These are phyloP conservation scores for Dexiosoma caninum DNA, from an alignment of 2,888 invertebrate genomes.

Conservation along the genomic window DNA sequence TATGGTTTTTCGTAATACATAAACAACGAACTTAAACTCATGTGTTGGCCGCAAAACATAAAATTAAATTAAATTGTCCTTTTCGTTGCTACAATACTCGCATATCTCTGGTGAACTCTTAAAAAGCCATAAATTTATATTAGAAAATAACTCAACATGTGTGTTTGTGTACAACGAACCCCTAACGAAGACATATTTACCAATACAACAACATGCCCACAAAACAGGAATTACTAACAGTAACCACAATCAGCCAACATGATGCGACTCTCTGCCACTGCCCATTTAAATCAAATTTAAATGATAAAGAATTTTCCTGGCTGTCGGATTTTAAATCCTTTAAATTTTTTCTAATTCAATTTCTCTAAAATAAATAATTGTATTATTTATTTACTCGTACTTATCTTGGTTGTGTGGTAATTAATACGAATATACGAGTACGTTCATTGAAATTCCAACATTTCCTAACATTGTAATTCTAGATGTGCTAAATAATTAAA, in stretches of 20 bases:
- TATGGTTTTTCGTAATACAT: constrained; percentile 64
- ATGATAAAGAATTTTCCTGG: background rate
- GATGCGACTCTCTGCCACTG: background rate
- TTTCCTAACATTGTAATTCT: constrained; percentile 32
- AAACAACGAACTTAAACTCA: constrained; percentile 30
- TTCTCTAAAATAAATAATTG: constrained; percentile 32
- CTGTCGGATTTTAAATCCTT: constrained; percentile 34
- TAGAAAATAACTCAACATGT: constrained; percentile 54
- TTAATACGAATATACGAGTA: too few species aligned
- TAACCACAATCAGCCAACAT: background rate
- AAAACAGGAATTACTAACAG: background rate
- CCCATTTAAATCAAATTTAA: constrained; percentile 43
- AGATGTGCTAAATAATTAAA: constrained; percentile 50
- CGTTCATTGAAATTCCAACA: constrained; percentile 27
- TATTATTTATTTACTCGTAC: constrained; percentile 5
- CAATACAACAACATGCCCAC: background rate
- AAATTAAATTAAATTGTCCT: constrained; percentile 76
- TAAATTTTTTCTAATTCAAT: constrained; percentile 40
- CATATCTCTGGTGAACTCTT: constrained; percentile 55
- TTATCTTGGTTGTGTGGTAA: constrained; percentile 33
- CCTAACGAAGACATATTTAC: constrained; percentile 4
- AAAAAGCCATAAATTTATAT: constrained; percentile 60
- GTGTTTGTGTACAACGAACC: constrained; percentile 17
- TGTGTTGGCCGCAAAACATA: constrained; percentile 62
- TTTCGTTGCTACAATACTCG: constrained; percentile 69